phyloP scores from a whole-genome alignment of 2,113 vertebrate species.

The Gnathochromis pfefferi region DNA sequence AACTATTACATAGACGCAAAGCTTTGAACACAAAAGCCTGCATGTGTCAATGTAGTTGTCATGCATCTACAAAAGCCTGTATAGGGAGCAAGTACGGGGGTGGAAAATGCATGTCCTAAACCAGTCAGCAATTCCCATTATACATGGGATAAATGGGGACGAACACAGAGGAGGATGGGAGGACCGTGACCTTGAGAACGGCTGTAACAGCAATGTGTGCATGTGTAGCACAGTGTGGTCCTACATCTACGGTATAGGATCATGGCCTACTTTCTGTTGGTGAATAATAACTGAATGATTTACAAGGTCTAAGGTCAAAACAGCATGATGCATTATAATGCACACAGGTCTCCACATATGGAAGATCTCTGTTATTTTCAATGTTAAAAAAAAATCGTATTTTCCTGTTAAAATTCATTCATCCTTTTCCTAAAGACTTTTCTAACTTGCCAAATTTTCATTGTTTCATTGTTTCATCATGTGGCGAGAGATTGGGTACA shows the following conservation, averaged over 20 bases:
- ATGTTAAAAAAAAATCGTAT: accelerated
- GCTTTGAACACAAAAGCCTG: neutral
- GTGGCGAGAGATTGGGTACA: neutral
- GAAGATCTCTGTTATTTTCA: neutral
- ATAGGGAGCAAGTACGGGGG: neutral
- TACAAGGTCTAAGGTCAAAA: neutral
- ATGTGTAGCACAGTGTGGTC: neutral
- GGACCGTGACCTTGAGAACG: slow-evolving; percentile 47
- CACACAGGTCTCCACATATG: neutral
- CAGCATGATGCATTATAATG: neutral
- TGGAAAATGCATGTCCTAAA: slow-evolving; percentile 30
- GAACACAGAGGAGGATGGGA: slow-evolving; percentile 34
- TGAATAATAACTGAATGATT: neutral
- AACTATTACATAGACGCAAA: neutral
- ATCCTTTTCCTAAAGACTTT: neutral
- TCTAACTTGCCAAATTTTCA: accelerated
- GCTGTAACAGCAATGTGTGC: slow-evolving; percentile 9
- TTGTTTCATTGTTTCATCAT: neutral
- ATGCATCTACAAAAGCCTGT: neutral
- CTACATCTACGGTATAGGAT: neutral
- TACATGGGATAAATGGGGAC: slow-evolving; percentile 47
- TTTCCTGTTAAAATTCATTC: neutral
- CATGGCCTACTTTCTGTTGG: slow-evolving; percentile 6
- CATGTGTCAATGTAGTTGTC: neutral
- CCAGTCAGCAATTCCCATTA: slow-evolving; percentile 56